Conservation (phyloP, 2,797 vertebrate genomes). For the Ptychadena robeensis region DNA sequence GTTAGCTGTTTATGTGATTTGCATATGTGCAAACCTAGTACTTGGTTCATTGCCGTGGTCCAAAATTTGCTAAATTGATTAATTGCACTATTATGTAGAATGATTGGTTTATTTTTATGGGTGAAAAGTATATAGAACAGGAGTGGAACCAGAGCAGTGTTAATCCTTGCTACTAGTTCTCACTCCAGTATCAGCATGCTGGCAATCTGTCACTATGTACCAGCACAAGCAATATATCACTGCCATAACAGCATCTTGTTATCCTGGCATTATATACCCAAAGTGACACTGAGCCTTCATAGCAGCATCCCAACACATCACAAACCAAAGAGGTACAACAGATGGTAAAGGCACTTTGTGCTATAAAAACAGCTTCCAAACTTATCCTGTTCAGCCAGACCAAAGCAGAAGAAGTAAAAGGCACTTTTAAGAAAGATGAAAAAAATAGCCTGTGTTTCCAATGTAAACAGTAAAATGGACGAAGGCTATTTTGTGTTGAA, state of each 20-base stretch:
- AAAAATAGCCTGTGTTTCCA: constrained; percentile 35
- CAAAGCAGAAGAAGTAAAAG: constrained; percentile 2
- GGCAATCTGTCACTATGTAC: background rate
- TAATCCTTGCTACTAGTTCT: background rate
- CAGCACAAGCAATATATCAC: background rate
- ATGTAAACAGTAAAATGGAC: constrained; percentile 35
- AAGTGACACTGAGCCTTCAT: background rate
- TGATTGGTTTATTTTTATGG: background rate
- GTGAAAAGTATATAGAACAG: background rate
- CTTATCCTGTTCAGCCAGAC: constrained; percentile 19
- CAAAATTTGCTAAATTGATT: background rate
- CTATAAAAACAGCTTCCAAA: background rate
- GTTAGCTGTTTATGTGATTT: background rate
- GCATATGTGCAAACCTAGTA: no score
- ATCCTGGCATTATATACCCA: background rate
- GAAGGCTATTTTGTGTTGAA: constrained; percentile 44
- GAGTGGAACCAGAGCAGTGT: background rate
- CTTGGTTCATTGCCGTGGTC: background rate
- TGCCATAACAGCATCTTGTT: background rate
- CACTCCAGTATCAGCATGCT: background rate
- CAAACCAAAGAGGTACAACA: background rate
- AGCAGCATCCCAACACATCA: background rate
- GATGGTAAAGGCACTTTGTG: background rate
- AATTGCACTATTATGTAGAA: background rate
- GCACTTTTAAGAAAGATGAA: background rate